Evolutionary conservation across 2,113 vertebrate genomes (phyloP).

Genomic region (Callospermophilus lateralis): DNA sequence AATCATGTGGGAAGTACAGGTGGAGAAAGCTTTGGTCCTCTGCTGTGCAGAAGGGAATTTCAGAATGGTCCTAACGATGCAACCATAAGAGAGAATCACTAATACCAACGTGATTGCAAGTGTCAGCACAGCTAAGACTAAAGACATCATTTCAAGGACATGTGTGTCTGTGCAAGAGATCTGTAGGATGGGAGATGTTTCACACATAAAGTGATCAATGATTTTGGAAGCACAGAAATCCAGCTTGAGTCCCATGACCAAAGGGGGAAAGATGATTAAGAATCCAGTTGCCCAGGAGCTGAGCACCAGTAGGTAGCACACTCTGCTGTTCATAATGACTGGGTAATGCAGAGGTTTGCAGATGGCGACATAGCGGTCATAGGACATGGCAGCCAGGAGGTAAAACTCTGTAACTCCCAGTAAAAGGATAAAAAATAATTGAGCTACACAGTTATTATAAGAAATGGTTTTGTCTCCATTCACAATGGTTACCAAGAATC

Average conservation of each 20-base stretch:
- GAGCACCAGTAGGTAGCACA: constrained; percentile 48
- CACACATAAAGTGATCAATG: constrained; percentile 66
- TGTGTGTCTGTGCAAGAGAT: constrained; percentile 64
- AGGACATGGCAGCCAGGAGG: constrained; percentile 55
- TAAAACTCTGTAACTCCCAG: constrained; percentile 65
- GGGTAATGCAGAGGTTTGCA: constrained; percentile 43
- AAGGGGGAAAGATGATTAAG: constrained; percentile 41
- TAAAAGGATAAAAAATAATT: constrained; percentile 65
- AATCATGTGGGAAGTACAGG: constrained; percentile 67
- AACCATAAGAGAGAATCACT: constrained; percentile 59
- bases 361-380: constrained; percentile 48
- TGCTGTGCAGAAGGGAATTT: constrained; percentile 63
- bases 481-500: constrained; percentile 52
- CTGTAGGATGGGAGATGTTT: constrained; percentile 48
- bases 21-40: constrained; percentile 60
- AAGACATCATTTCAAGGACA: constrained; percentile 57
- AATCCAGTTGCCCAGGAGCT: constrained; percentile 51
- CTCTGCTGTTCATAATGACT: constrained; percentile 29
- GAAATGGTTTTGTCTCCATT: constrained; percentile 63
- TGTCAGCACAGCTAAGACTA: constrained; percentile 52
- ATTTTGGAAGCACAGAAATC: constrained; percentile 63
- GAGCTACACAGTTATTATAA: constrained; percentile 53
- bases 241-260: constrained; percentile 51
- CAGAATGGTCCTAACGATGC: constrained; percentile 52
- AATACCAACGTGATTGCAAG: constrained; percentile 32